Percentiles rank a stretch among this genome's conserved stretches.
Conservation (phyloP, 2,888 invertebrate genomes). For the Eutolmus rufibarbis region DNA sequence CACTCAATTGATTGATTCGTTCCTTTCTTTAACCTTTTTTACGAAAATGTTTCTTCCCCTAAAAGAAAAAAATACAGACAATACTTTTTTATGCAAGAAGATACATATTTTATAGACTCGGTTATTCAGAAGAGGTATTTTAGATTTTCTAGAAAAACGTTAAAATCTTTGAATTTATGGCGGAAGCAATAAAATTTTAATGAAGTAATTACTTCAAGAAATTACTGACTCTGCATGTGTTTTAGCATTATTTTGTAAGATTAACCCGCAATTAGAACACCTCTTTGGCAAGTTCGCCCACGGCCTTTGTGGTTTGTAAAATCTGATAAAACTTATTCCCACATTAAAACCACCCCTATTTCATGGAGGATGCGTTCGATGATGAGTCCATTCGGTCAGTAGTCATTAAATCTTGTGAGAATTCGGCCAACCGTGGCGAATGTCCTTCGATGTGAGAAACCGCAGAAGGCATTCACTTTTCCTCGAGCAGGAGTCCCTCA, state of each 20-base stretch:
- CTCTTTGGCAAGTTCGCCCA: not conserved
- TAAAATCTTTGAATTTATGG: not conserved
- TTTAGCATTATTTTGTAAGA: not conserved
- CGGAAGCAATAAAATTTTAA: not conserved
- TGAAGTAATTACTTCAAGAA: not conserved
- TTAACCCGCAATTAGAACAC: not conserved
- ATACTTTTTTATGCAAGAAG: not conserved
- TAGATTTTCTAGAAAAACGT: not conserved
- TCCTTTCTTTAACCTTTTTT: not conserved
- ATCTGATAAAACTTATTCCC: slow-evolving; percentile 24
- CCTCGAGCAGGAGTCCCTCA: not conserved
- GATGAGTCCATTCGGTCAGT: slow-evolving; percentile 12
- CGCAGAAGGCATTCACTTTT: not conserved
- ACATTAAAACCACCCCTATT: slow-evolving; percentile 8
- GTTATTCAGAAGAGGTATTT: not conserved
- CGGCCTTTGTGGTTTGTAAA: not conserved
- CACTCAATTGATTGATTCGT: not conserved
- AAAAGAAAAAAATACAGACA: not conserved
- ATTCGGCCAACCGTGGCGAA: not conserved
- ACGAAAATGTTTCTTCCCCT: not conserved
- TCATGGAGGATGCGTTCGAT: not conserved
- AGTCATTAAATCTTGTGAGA: slow-evolving; percentile 20
- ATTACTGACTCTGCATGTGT: not conserved
- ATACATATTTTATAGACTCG: not conserved
- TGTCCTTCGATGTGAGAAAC: slow-evolving; percentile 30